These are phyloP conservation scores for Diglossa brunneiventris DNA, from an alignment of 2,113 vertebrate genomes.

Conservation along the genomic window DNA sequence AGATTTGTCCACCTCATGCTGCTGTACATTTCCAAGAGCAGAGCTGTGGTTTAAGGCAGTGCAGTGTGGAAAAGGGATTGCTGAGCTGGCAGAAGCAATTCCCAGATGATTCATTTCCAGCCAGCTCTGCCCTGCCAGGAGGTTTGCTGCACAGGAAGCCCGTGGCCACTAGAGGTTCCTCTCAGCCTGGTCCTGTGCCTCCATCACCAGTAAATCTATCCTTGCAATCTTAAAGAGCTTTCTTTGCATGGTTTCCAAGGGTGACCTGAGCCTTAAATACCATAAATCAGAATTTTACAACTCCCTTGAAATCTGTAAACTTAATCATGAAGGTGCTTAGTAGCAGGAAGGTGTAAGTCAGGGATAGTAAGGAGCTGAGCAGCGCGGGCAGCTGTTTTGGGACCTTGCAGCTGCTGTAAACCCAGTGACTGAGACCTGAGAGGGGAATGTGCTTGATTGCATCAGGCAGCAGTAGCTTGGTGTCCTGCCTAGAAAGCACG, in stretches of 20 bases:
- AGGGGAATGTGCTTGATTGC: neutral
- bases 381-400: neutral
- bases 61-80: neutral
- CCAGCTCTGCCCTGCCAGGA: neutral
- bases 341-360: neutral
- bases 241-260: neutral
- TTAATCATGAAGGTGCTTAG: neutral
- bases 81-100: neutral
- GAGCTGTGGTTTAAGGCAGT: neutral
- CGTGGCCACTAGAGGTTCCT: slow-evolving; percentile 13
- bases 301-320: neutral
- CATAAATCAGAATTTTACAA: neutral
- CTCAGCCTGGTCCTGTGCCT: neutral
- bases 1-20: rapidly evolving
- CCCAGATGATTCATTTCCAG: rapidly evolving
- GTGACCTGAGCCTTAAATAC: neutral
- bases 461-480: neutral
- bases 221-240: neutral
- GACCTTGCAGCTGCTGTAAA: neutral
- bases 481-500: neutral
- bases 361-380: neutral
- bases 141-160: neutral
- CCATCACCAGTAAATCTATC: neutral
- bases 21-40: neutral
- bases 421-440: neutral